These are phyloP conservation scores for Drosophila neotestacea DNA, from an alignment of 2,888 invertebrate genomes.

Conservation along the genomic window DNA sequence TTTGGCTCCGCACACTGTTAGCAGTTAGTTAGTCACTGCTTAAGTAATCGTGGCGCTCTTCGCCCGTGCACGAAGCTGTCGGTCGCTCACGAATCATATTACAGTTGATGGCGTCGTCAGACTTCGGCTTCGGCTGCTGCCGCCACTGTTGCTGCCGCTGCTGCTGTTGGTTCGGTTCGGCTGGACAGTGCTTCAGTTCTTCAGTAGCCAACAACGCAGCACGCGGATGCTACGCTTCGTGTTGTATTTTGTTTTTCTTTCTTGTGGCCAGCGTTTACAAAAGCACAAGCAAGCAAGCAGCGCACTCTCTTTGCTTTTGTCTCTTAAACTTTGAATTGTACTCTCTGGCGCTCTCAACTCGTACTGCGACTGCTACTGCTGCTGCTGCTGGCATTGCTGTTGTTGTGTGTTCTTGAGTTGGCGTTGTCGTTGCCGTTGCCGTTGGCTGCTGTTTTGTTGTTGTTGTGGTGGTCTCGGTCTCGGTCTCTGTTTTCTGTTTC, in stretches of 20 bases:
- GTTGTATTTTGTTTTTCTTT: conserved; percentile 41
- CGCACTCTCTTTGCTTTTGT: conserved; percentile 56
- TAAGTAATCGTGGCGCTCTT: conserved; percentile 68
- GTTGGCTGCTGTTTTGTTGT: conserved; percentile 38
- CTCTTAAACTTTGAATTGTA: conserved; percentile 58
- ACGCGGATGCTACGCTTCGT: conserved; percentile 79
- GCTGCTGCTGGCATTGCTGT: conserved; percentile 41
- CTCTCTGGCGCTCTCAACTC: conserved; percentile 51
- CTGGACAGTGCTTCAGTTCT: conserved; percentile 71
- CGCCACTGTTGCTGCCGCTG: conserved; percentile 28
- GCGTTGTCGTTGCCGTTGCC: conserved; percentile 34
- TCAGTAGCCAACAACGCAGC: conserved; percentile 74
- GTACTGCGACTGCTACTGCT: conserved; percentile 34
- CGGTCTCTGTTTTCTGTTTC: conserved; percentile 57
- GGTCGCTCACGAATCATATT: conserved; percentile 54
- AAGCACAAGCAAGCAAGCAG: conserved; percentile 48
- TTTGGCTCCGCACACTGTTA: conserved; percentile 52
- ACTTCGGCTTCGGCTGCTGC: conserved; percentile 63
- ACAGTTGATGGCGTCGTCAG: conserved; percentile 44
- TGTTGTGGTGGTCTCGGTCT: conserved; percentile 62
- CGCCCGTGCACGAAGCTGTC: conserved; percentile 62
- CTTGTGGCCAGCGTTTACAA: conserved; percentile 59
- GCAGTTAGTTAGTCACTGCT: conserved; percentile 66
- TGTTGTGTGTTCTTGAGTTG: conserved; percentile 67
- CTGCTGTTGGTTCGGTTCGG: conserved; percentile 42